Evolutionary conservation across 2,888 invertebrate species (phyloP).

Genomic region (Ischnura elegans): DNA sequence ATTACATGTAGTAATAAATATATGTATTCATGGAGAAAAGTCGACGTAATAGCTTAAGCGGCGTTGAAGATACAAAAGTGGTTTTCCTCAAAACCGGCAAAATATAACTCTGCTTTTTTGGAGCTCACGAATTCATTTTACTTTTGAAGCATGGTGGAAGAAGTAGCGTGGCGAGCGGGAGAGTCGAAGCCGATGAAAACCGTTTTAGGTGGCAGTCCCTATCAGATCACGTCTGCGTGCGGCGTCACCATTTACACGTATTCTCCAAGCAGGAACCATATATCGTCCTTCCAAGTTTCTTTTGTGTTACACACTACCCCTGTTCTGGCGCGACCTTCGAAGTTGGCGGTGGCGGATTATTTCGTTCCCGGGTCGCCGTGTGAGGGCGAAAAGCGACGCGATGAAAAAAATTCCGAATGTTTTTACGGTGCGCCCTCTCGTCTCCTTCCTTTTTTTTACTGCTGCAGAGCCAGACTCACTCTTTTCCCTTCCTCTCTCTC

Average conservation of each 20-base stretch:
- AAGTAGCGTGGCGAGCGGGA: too few relatives aligned
- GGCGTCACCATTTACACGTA: too few relatives aligned
- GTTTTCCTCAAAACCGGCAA: too few relatives aligned
- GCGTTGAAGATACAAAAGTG: too few relatives aligned
- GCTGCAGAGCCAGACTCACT: background rate
- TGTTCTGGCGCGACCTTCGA: background rate
- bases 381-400: background rate
- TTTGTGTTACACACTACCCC: background rate
- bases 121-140: too few relatives aligned
- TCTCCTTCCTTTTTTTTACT: background rate
- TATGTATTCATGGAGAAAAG: too few relatives aligned
- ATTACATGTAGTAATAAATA: too few relatives aligned
- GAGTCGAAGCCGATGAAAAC: background rate
- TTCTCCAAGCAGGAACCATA: background rate
- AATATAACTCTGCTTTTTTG: too few relatives aligned
- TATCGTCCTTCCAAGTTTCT: background rate
- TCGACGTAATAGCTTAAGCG: too few relatives aligned
- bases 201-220: background rate
- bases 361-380: background rate
- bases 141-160: too few relatives aligned
- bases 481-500: background rate
- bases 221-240: too few relatives aligned
- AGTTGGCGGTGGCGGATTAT: conserved; percentile 2
- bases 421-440: background rate
- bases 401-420: background rate